Evolutionary conservation across 2,888 invertebrate genomes (phyloP), one percentile per base, ranked within the genome.

Genomic region (Cheiracanthium punctorium): DNA sequence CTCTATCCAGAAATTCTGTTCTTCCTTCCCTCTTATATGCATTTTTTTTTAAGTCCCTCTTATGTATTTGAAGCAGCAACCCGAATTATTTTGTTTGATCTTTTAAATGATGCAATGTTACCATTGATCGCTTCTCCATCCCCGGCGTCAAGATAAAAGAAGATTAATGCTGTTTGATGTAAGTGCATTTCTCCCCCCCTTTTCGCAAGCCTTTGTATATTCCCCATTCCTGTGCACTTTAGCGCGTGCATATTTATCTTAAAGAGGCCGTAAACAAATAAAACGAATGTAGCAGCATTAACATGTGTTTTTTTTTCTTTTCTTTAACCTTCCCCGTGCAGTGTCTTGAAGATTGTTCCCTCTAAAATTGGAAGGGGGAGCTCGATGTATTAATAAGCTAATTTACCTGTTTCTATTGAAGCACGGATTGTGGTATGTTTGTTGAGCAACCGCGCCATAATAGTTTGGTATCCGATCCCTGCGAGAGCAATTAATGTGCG

Each of bases 91-190:
- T 76, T 82, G 76, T 82, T 82, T 82, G 82, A 82, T 75, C 82
- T 82, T 82, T 82, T 76, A 82, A 82, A 82, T 74, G 82, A 76
- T 82, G 82, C 70, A 82, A 82, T 82, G 29, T 43, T 43, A 17
- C n/a, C 71, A 82, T 75, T 70, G 80, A 70, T 58, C 82, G 52
- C 14, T 33, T 28, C 33, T 30, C 64, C 58, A 28, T 43, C 17
- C 74, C 52, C 28, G 71, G 58, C 76, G 70, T 76, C 75, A n/a
- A 70, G 52, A 82, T 75, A 82, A 82, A 82, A 82, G 82, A 82
- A 82, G 82, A 82, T 82, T 82, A 82, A 82, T 82, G 82, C 41
- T 82, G 58, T 82, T 82, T 76, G 82, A 82, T 82, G 24, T 69
- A 33, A 81, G 67, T 74, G 74, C 67, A 41, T 70, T 74, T 70